These are phyloP conservation scores for Neoscelio sp. DNA, from an alignment of 2,888 invertebrate genomes.

Conservation along the genomic window DNA sequence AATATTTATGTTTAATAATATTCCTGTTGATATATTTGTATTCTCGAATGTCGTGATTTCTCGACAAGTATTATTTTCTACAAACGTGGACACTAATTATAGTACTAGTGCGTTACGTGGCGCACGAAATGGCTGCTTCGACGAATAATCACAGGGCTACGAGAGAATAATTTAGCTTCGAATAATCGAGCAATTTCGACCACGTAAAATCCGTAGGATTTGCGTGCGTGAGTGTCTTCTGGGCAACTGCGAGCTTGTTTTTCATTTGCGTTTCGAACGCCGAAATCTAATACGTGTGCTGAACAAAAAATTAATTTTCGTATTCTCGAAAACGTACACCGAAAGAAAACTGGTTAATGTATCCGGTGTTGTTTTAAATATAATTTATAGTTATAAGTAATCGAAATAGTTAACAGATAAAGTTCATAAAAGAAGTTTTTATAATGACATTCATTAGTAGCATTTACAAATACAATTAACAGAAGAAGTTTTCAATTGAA, in stretches of 20 bases:
- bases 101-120: constrained; percentile 11
- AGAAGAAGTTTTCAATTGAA: too few relatives aligned
- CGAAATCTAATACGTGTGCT: background rate
- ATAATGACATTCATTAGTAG: too few relatives aligned
- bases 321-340: too few relatives aligned
- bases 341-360: too few relatives aligned
- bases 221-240: constrained; percentile 26
- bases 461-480: too few relatives aligned
- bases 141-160: constrained; percentile 37
- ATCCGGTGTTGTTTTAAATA: too few relatives aligned
- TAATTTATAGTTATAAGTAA: too few relatives aligned
- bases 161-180: constrained; percentile 21
- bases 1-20: too few relatives aligned
- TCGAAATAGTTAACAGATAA: too few relatives aligned
- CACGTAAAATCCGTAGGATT: constrained; percentile 12
- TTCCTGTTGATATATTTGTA: background rate
- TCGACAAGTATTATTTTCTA: background rate
- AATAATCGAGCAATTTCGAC: constrained; percentile 38
- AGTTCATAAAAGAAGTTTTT: too few relatives aligned
- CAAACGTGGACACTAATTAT: constrained; percentile 18
- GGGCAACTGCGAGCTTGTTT: too few relatives aligned
- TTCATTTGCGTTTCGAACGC: background rate
- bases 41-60: background rate
- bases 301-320: constrained; percentile 1
- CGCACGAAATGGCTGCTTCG: constrained; percentile 16